Evolutionary conservation across 2,113 vertebrate genomes (phyloP).

Genomic region (Hirundichthys speculiger): DNA sequence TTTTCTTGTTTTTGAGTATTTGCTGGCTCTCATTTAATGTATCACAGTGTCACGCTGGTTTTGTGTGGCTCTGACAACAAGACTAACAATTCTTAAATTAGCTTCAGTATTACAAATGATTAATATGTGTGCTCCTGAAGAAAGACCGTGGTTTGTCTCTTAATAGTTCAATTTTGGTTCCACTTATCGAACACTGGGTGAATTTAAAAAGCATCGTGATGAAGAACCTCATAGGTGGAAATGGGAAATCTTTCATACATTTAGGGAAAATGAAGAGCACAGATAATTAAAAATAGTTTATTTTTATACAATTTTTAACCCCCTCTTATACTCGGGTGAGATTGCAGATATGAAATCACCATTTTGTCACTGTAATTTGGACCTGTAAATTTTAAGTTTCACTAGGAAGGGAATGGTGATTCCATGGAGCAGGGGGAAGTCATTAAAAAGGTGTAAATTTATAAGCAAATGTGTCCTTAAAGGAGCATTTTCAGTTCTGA

Average conservation of each 20-base stretch:
- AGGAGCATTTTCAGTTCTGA: conserved; percentile 13
- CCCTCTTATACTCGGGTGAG: no score
- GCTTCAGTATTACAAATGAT: conserved; percentile 33
- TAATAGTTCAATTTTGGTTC: conserved; percentile 30
- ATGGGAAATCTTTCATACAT: conserved; percentile 1
- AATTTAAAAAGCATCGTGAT: neutral
- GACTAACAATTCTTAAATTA: conserved; percentile 33
- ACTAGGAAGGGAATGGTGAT: no score
- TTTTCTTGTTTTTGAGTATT: neutral
- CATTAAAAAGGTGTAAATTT: no score
- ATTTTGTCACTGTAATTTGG: no score
- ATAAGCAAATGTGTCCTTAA: neutral
- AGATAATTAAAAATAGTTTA: no score
- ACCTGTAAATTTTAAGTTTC: no score
- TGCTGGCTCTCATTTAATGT: neutral
- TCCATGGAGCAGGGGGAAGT: no score
- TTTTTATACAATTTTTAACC: no score
- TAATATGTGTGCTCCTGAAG: neutral
- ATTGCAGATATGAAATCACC: no score
- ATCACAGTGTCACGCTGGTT: conserved; percentile 2
- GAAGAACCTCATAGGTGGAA: conserved; percentile 15
- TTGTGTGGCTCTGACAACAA: neutral
- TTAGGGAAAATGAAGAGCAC: neutral
- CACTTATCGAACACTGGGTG: neutral
- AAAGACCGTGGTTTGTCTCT: conserved; percentile 11